Base-by-base conservation (phyloP, 1,140 invertebrate genomes). In the Macrobrachium nipponense region DNA sequence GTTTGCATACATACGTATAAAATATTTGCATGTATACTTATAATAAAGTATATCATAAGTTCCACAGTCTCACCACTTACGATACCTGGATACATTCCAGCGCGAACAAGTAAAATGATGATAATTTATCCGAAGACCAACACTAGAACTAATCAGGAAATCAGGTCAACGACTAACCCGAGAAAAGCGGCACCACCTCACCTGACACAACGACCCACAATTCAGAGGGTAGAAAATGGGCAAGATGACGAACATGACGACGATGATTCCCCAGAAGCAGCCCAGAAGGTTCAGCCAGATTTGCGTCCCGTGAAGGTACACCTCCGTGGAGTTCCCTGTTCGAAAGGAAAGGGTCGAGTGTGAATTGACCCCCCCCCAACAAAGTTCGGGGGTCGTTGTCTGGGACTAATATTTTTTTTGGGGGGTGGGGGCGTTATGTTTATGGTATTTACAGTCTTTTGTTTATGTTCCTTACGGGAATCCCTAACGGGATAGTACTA, bases 301-400 rank as follows among this genome's bases (percentile, higher is more conserved):
- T 60, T 78, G 76, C 23, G 76, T 78, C 17, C 76, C 76, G 58
- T 78, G 61, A 5, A 78, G 59, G 27, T 78, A 78, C 20, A 78
- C 76, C 43, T 78, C 76, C 2, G 76, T 78, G n/a, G 76, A 27
- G 18, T 78, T 78, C 0, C 76, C 76, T 78, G 76, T 20, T n/a
- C 8, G 18, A 17, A 51, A 2, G 8, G 43, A 51, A 18, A 20
- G 6, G 23, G 11, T 73, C 5, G 12, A 20, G 68, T 36, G 27
- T 14, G 43, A n/a, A n/a, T n/a, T n/a, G n/a, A n/a, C n/a, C n/a
- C n/a, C n/a, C n/a, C n/a, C n/a, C n/a, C n/a, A n/a, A n/a, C n/a
- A n/a, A n/a, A n/a, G n/a, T n/a, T n/a, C n/a, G n/a, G n/a, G n/a
- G n/a, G n/a, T n/a, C n/a, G n/a, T n/a, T n/a, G n/a, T n/a, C n/a